These are phyloP conservation scores for Aspidoscelis tigris DNA, from an alignment of 2,113 vertebrate species.

Conservation along the genomic window DNA sequence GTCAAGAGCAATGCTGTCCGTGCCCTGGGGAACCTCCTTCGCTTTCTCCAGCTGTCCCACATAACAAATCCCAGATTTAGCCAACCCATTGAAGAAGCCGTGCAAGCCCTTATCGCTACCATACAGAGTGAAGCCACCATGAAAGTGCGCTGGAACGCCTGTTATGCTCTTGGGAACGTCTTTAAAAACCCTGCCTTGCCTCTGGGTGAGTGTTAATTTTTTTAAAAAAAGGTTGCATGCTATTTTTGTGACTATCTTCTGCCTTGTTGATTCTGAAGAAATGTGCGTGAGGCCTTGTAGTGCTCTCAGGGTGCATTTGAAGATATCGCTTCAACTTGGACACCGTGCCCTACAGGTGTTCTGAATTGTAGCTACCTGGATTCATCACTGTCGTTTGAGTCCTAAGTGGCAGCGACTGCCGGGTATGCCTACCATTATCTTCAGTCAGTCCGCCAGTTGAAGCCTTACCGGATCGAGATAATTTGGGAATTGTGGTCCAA, in stretches of 20 bases:
- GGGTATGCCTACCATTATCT: too few species aligned
- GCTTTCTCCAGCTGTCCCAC: conserved; percentile 88
- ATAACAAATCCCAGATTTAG: conserved; percentile 84
- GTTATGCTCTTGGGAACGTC: conserved; percentile 93
- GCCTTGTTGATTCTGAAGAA: background rate
- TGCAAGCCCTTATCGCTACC: conserved; percentile 87
- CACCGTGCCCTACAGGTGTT: too few species aligned
- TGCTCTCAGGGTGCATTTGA: background rate
- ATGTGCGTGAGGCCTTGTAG: background rate
- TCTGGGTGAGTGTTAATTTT: conserved; percentile 77
- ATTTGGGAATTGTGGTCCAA: too few species aligned
- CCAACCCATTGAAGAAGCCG: conserved; percentile 84
- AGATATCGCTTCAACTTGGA: too few species aligned
- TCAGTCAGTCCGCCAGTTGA: too few species aligned
- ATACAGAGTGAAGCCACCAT: conserved; percentile 90
- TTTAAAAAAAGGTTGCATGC: too few species aligned
- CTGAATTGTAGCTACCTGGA: too few species aligned
- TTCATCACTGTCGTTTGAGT: too few species aligned
- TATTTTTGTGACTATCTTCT: background rate
- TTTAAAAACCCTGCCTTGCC: conserved; percentile 92
- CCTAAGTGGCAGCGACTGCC: too few species aligned
- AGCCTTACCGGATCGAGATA: too few species aligned
- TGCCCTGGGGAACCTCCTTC: conserved; percentile 93
- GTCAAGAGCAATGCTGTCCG: conserved; percentile 94
- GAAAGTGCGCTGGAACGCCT: conserved; percentile 98